Evolutionary conservation across 1,140 invertebrate genomes (phyloP).

Genomic region (Tetramorium simillimum): DNA sequence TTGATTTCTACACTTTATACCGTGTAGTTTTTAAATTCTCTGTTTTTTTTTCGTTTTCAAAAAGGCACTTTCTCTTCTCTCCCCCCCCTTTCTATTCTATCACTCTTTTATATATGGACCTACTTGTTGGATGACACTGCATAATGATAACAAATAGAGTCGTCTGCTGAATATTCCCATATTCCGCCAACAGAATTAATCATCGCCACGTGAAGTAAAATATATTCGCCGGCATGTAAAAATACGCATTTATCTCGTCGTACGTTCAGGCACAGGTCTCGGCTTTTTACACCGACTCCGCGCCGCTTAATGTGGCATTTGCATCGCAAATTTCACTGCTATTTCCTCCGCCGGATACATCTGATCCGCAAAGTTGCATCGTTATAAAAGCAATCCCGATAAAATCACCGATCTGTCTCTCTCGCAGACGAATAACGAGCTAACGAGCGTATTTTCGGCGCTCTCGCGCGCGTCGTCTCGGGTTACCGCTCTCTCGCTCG

Average conservation of each 20-base stretch:
- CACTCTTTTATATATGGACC: not conserved
- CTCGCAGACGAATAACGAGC: slow-evolving; percentile 30
- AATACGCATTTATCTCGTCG: slow-evolving; percentile 57
- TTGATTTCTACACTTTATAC: slow-evolving; percentile 1
- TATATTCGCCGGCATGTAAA: slow-evolving; percentile 50
- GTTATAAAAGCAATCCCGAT: slow-evolving; percentile 55
- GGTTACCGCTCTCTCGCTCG: slow-evolving; percentile 10
- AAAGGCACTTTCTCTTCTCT: not conserved
- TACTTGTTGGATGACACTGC: not conserved
- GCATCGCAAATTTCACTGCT: slow-evolving; percentile 45
- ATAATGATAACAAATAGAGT: slow-evolving; percentile 22
- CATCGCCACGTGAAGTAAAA: slow-evolving; percentile 27
- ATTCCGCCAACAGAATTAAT: slow-evolving; percentile 50
- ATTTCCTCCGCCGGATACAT: slow-evolving; percentile 42
- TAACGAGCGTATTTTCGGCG: slow-evolving; percentile 22
- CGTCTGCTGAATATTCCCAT: slow-evolving; percentile 3
- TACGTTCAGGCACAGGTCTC: slow-evolving; percentile 29
- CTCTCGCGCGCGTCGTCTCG: not conserved
- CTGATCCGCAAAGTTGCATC: slow-evolving; percentile 47
- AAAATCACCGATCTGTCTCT: slow-evolving; percentile 36
- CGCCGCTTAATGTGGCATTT: slow-evolving; percentile 37
- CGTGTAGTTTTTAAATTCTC: not conserved
- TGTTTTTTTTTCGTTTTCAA: not conserved
- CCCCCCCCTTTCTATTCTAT: too few species aligned
- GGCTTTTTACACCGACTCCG: slow-evolving; percentile 22